Percentiles rank a stretch among this genome's conserved stretches.
Evolutionary conservation across 2,797 vertebrate genomes (phyloP).

Genomic region (Lepus townsendii): DNA sequence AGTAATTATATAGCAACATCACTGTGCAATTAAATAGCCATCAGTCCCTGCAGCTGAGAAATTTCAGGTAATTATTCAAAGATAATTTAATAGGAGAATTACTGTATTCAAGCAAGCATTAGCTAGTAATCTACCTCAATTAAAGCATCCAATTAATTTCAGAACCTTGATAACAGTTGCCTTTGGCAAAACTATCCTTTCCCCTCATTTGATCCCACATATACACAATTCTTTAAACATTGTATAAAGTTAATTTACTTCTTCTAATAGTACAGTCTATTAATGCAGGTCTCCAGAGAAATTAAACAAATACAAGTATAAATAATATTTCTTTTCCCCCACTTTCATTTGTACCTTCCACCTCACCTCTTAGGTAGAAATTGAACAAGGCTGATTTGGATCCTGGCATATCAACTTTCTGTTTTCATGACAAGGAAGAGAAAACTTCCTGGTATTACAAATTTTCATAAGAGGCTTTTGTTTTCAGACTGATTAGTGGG

Average conservation of each 20-base stretch:
- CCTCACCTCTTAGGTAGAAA: neutral
- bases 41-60: slow-evolving; percentile 93
- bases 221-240: slow-evolving; percentile 86
- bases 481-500: slow-evolving; percentile 39
- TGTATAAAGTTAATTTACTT: slow-evolving; percentile 84
- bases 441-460: neutral
- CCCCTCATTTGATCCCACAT: slow-evolving; percentile 83
- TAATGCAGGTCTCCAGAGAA: slow-evolving; percentile 70
- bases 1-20: slow-evolving; percentile 93
- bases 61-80: slow-evolving; percentile 95
- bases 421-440: slow-evolving; percentile 2
- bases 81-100: slow-evolving; percentile 95
- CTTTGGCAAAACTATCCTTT: slow-evolving; percentile 90
- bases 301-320: slow-evolving; percentile 67
- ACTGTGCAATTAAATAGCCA: slow-evolving; percentile 93
- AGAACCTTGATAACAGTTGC: slow-evolving; percentile 92
- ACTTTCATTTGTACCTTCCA: neutral
- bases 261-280: slow-evolving; percentile 78
- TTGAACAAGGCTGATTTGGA: neutral
- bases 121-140: slow-evolving; percentile 94
- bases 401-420: neutral
- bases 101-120: slow-evolving; percentile 94
- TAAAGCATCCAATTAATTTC: slow-evolving; percentile 93
- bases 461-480: slow-evolving; percentile 6
- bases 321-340: neutral